Conservation (phyloP, 2,113 vertebrate genomes). For the Chroicocephalus ridibundus region DNA sequence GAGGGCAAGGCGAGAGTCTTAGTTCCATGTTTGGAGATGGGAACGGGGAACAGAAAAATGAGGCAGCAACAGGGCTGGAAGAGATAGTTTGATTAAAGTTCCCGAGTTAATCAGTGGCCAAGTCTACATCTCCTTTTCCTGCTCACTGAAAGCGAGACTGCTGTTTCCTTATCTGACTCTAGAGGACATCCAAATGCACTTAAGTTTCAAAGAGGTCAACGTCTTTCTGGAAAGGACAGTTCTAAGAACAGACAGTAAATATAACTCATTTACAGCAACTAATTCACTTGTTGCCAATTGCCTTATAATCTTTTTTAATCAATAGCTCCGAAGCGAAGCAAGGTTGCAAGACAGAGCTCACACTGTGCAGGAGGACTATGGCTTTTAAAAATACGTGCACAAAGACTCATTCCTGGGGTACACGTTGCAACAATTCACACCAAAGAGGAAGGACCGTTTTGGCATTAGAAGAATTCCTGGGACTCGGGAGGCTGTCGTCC, state of each 20-base stretch:
- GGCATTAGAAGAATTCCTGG: neutral
- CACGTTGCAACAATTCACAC: fast-evolving
- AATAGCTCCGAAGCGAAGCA: neutral
- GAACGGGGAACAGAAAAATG: neutral
- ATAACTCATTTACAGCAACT: neutral
- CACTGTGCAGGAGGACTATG: neutral
- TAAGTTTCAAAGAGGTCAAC: neutral
- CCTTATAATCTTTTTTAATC: neutral
- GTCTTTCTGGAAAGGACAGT: neutral
- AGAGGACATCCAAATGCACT: neutral
- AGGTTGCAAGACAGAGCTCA: neutral
- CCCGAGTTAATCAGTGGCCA: neutral
- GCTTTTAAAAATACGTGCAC: neutral
- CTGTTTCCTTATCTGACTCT: neutral
- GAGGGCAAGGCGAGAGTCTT: neutral
- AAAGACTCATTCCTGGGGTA: neutral
- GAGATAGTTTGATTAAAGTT: neutral
- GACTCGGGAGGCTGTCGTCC: neutral
- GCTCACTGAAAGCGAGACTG: neutral
- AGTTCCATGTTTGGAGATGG: neutral
- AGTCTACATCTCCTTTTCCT: neutral
- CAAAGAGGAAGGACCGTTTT: neutral
- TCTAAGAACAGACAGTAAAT: neutral
- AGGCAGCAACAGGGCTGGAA: neutral
- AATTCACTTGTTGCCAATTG: neutral